Evolutionary conservation across 1,140 invertebrate species (phyloP).

Genomic region (Drosophila asahinai): DNA sequence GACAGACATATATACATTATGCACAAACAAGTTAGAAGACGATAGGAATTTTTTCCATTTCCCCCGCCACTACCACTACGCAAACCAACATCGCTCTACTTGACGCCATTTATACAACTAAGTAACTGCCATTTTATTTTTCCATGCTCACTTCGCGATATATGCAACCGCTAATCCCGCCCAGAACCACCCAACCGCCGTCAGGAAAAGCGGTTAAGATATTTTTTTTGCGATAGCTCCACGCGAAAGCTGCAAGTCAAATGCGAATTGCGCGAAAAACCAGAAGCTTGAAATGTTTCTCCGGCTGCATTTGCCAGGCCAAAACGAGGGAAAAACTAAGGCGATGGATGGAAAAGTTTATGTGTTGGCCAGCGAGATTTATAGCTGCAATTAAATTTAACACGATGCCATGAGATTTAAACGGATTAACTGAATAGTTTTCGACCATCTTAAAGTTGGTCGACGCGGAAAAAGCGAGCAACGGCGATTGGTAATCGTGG

Average conservation of each 20-base stretch:
- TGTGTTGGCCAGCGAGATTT: conserved; percentile 66
- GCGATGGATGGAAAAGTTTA: conserved; percentile 70
- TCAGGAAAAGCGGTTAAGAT: conserved; percentile 71
- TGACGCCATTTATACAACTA: conserved; percentile 66
- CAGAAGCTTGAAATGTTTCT: conserved; percentile 67
- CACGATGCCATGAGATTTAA: conserved; percentile 78
- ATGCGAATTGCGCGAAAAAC: conserved; percentile 59
- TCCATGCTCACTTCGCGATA: conserved; percentile 52
- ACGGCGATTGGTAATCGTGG: conserved; percentile 6
- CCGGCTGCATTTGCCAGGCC: conserved; percentile 47
- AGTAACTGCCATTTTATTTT: conserved; percentile 80
- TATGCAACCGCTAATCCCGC: conserved; percentile 65
- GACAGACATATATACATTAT: conserved; percentile 13
- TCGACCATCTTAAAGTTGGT: conserved; percentile 54
- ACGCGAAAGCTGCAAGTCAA: conserved; percentile 71
- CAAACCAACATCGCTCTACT: conserved; percentile 29
- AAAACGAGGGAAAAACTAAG: conserved; percentile 6
- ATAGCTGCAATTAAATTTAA: conserved; percentile 82
- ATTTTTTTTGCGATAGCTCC: conserved; percentile 68
- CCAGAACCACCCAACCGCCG: conserved; percentile 29
- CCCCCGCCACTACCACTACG: neutral
- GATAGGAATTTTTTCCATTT: conserved; percentile 4
- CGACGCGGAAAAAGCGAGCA: too few species aligned
- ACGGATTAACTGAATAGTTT: conserved; percentile 80
- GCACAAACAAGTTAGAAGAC: conserved; percentile 42